Conservation (phyloP, 2,888 invertebrate species). For the Dromius quadrimaculatus region DNA sequence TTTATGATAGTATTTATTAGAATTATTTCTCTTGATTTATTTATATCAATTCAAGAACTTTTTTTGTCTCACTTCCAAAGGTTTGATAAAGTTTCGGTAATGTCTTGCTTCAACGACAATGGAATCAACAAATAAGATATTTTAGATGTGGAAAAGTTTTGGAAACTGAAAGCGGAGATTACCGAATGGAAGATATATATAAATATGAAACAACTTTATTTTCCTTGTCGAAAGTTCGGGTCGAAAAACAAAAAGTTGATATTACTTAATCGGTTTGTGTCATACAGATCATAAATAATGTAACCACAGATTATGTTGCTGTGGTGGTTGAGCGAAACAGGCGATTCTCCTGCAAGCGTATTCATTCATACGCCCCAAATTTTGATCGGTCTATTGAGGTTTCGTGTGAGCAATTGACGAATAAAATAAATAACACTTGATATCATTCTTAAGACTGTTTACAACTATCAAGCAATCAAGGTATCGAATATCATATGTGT, state of each 20-base stretch:
- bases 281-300: constrained; percentile 57
- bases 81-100: constrained; percentile 6
- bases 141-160: constrained; percentile 23
- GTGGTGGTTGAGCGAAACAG: constrained; percentile 20
- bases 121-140: constrained; percentile 47
- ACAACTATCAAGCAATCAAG: too few species aligned
- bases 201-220: constrained; percentile 55
- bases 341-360: constrained; percentile 2
- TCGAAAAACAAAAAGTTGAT: constrained; percentile 60
- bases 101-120: constrained; percentile 26
- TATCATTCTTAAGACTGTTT: too few species aligned
- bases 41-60: too few species aligned
- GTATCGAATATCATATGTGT: too few species aligned
- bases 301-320: constrained; percentile 53
- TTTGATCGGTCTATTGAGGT: not conserved
- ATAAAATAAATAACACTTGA: not conserved
- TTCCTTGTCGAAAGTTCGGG: constrained; percentile 61
- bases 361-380: not conserved
- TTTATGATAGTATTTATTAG: too few species aligned
- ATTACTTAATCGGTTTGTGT: constrained; percentile 58
- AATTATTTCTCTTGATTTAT: too few species aligned
- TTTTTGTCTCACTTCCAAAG: too few species aligned
- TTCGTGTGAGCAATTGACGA: not conserved
- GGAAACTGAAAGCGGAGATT: constrained; percentile 33
- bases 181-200: constrained; percentile 43